Evolutionary conservation across 1,140 invertebrate genomes (phyloP), one percentile per base, ranked within the genome.

Genomic region (Nomia melanderi): DNA sequence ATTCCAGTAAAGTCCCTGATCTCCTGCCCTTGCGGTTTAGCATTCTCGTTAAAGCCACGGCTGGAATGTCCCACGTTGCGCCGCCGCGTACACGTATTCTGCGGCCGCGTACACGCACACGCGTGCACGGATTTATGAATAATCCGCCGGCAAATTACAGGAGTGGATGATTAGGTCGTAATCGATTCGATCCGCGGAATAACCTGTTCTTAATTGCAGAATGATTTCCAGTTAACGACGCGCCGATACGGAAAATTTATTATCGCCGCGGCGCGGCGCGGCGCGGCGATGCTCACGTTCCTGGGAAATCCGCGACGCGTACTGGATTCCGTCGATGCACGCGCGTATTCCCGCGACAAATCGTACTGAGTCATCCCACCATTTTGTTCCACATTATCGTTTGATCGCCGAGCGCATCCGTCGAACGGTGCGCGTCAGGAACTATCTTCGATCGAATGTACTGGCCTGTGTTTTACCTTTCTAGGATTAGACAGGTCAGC

Each of bases 1-100:
- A 77, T 77, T 77, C 74, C 66, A 77, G 65, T 77, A 77, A 77
- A 77, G 66, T 77, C 74, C 74, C 74, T 77, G 66, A 77, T 77
- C 74, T 77, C 66, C 73, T 75, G 73, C 73, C 74, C 74, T 77
- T 77, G 74, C 66, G 66, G 57, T 63, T 77, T 54, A 71, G 44
- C 57, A 77, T 77, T 71, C 74, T 77, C 66, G 57, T 71, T 71
- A 71, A 50, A 71, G 74, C 44, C 66, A 33, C 66, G 44, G n/a
- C 20, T 53, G 66, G 66, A 77, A 77, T 77, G 65, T 27, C 23
- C 59, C 14, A 29, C 53, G 33, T 44, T 29, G 23, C 31, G 29
- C 59, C 33, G 36, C 41, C 9, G 6, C 25, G 17, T 36, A 36
- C 20, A 6, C 25, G 25, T 39, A 31, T 20, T n/a, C n/a, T n/a